Conservation (phyloP, 2,888 invertebrate species). For the Lithosia quadra region DNA sequence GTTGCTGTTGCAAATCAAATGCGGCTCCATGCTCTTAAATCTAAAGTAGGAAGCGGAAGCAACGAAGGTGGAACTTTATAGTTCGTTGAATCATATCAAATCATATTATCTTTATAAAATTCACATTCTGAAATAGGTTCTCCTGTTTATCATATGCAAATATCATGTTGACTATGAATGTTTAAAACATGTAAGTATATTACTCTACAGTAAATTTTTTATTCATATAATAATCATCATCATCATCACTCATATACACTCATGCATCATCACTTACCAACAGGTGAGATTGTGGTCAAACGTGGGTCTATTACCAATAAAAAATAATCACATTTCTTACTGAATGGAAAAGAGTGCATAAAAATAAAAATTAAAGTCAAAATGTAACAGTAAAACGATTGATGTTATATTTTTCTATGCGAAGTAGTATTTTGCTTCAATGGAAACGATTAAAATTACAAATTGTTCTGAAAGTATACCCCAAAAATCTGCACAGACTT, state of each 20-base stretch:
- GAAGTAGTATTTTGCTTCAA: neutral
- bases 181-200: neutral
- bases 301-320: too few relatives aligned
- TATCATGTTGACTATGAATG: neutral
- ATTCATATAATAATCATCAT: too few relatives aligned
- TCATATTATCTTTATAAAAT: neutral
- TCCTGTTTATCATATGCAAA: neutral
- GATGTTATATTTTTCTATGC: too few relatives aligned
- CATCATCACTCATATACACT: too few relatives aligned
- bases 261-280: too few relatives aligned
- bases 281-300: too few relatives aligned
- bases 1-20: neutral
- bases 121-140: neutral
- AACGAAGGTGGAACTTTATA: neutral
- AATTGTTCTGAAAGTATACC: too few relatives aligned
- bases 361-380: neutral
- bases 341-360: neutral
- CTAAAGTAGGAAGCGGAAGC: conserved; percentile 7
- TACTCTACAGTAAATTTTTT: too few relatives aligned
- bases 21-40: neutral
- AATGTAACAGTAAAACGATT: too few relatives aligned
- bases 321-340: too few relatives aligned
- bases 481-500: too few relatives aligned
- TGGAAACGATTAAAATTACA: too few relatives aligned
- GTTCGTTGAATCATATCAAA: neutral